phyloP scores from a whole-genome alignment of 2,888 invertebrate species.

The Leptarthrus brevirostris region DNA sequence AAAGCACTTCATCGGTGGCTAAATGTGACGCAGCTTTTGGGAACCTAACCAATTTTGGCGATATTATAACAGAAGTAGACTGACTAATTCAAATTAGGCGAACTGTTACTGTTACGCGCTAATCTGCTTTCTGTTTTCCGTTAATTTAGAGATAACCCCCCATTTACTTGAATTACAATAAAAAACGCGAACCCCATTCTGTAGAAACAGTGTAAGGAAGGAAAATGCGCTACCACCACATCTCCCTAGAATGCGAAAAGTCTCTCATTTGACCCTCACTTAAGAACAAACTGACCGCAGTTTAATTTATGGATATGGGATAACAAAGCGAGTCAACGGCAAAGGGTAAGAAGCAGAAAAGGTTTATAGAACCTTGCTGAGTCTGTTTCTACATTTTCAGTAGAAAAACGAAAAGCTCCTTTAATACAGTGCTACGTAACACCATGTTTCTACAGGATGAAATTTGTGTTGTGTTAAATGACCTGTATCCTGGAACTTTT shows the following conservation, averaged over 20 bases:
- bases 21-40: neutral
- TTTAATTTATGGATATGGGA: slow-evolving; percentile 20
- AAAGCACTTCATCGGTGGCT: neutral
- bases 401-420: slow-evolving; percentile 1
- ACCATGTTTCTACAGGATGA: neutral
- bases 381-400: neutral
- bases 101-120: neutral
- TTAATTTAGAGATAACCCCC: neutral
- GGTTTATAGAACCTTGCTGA: slow-evolving; percentile 3
- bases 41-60: no score
- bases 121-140: neutral
- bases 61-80: no score
- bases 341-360: neutral
- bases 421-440: neutral
- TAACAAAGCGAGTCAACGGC: slow-evolving; percentile 1
- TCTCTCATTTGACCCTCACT: slow-evolving; percentile 23
- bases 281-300: slow-evolving; percentile 27
- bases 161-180: neutral
- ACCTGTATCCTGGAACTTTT: slow-evolving; percentile 3
- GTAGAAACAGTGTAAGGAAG: neutral
- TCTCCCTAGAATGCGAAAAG: neutral
- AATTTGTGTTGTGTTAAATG: neutral
- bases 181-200: slow-evolving; percentile 4
- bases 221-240: neutral
- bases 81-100: no score